Evolutionary conservation across 1,140 invertebrate genomes (phyloP), one percentile per base, ranked within the genome.

Genomic region (Callitettix versicolor): DNA sequence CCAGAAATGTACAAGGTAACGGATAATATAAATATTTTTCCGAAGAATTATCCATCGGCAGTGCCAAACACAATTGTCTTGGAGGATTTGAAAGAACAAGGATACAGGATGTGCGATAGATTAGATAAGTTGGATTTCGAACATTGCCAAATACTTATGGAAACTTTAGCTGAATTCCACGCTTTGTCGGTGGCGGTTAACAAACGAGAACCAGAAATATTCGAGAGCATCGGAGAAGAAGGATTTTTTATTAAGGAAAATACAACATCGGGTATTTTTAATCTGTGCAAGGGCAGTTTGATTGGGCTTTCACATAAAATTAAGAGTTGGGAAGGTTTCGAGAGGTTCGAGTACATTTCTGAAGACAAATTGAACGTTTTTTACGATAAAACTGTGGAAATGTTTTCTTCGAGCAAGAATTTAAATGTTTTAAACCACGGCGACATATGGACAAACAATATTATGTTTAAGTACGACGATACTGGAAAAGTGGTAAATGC

Each of bases 341-440:
- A 46, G 4, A 22, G 21, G 14, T 46, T 20, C 21, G 4, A 14
- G 2, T 14, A 46, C 14, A 22, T 22, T 3, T 17, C 21, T 5
- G 12, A 22, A 17, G 21, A 46, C 15, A 46, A 18, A 20, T 4
- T 21, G 4, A 4, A 12, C 2, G 2, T 18, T 3, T 14, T 46
- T 5, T 46, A 6, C 6, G 43, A 22, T 17, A 46, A 18, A 18
- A 12, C 21, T 2, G 21, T 20, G 5, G 43, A 46, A 18, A 4
- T 22, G 2, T 21, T 20, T 21, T 20, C 5, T 9, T 7, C 15
- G 5, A 12, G 21, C 20, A 2, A 17, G 20, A 60, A 64, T 44
- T 63, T 68, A 44, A 62, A 62, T 17, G 65, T 67, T 0, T 21
- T 68, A 1, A 68, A 68, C 49, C 68, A 69, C 21, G 68, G 67